Evolutionary conservation across 2,113 vertebrate species (phyloP), one percentile per base, ranked within the genome.

Genomic region (Podilymbus podiceps): DNA sequence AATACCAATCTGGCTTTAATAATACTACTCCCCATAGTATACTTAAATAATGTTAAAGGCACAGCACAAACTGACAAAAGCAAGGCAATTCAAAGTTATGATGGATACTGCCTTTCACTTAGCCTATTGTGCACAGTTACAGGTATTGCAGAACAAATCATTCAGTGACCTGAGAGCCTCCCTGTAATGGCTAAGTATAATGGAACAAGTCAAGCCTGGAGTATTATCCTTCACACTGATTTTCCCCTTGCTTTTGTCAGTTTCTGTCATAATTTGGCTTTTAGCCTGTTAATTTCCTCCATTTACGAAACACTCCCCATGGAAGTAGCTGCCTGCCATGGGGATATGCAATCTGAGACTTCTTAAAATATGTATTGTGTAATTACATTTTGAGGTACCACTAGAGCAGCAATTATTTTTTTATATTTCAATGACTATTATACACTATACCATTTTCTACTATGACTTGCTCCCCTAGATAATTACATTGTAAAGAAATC

Each of bases 191-290:
- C 28, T 97, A 87, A 85, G 53, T 95, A 49, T 73, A 91, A 83
- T 94, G 92, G 77, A 97, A 85, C 81, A 96, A 92, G 71, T 95
- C 95, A 97, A 95, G 89, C 58, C 52, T 93, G 64, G 42, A 88
- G 49, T 81, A 87, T 95, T 97, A 96, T 88, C 72, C 68, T 94
- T 97, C 76, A 93, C 38, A 86, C 68, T 66, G 64, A 88, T 94
- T 94, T 69, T 89, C 47, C 35, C 47, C 30, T 91, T 90, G 30
- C 69, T 93, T 95, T 97, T 96, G 66, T 96, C 75, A 95, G 25
- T 79, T 96, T 79, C 84, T 94, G 13, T 95, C 56, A 83, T 94
- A 95, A 97, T 84, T 64, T 74, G 31, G 66, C 68, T 96, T 96
- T 97, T 75, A 96, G 76, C 69, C 80, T 0, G 0, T 52, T 96